Evolutionary conservation across 2,888 invertebrate genomes (phyloP).

Genomic region (Idaea biselata): DNA sequence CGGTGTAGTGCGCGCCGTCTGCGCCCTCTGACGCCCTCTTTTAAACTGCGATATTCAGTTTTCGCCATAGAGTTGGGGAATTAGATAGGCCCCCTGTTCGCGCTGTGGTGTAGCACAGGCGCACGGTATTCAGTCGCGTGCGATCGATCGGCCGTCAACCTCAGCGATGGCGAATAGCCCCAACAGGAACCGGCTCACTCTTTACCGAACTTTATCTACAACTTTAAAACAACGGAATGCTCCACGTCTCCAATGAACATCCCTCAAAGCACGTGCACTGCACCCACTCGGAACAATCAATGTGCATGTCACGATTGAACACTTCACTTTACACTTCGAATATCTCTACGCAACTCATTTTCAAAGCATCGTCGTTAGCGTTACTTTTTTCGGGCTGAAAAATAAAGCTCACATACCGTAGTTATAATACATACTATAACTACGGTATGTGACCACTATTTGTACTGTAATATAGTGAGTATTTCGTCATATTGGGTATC

Average conservation of each 20-base stretch:
- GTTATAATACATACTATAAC: too few relatives aligned
- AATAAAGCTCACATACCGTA: too few relatives aligned
- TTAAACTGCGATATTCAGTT: conserved; percentile 46
- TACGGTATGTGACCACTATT: too few relatives aligned
- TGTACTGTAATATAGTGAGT: too few relatives aligned
- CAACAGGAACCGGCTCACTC: neutral
- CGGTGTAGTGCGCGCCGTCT: conserved; percentile 56
- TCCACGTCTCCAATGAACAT: too few relatives aligned
- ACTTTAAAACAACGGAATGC: too few relatives aligned
- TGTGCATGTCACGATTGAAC: neutral
- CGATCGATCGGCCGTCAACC: conserved; percentile 48
- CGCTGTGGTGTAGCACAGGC: conserved; percentile 44
- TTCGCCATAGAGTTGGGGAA: conserved; percentile 11
- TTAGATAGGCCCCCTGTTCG: conserved; percentile 54
- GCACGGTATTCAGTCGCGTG: conserved; percentile 40
- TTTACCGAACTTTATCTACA: too few relatives aligned
- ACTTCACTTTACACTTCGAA: neutral
- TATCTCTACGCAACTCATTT: neutral
- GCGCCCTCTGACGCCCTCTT: conserved; percentile 62
- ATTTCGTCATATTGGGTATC: too few relatives aligned
- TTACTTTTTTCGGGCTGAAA: too few relatives aligned
- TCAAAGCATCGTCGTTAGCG: neutral
- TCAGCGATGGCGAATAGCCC: neutral
- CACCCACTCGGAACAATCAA: neutral
- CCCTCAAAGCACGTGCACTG: neutral